A percentile compares a stretch with the other conserved stretches of the same genome.
Evolutionary conservation across 2,113 vertebrate species (phyloP).

Genomic region (Eidolon helvum): DNA sequence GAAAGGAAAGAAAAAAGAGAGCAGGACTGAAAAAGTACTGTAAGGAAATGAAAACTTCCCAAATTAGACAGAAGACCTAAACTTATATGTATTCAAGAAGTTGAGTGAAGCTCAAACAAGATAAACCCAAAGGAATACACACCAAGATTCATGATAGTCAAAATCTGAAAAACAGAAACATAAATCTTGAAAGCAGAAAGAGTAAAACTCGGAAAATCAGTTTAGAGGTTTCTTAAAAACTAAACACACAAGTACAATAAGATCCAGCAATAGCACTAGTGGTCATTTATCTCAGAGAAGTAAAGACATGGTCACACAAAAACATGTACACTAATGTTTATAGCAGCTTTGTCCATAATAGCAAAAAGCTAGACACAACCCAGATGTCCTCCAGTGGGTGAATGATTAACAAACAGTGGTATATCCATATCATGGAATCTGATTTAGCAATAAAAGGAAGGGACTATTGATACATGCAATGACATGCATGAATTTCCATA

Average conservation of each 20-base stretch:
- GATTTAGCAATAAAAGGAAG: background rate
- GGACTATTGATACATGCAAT: background rate
- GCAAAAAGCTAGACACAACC: background rate
- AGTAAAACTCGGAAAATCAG: background rate
- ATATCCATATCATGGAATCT: background rate
- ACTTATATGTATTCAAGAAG: background rate
- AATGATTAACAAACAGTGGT: background rate
- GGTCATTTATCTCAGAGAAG: background rate
- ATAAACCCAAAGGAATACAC: background rate
- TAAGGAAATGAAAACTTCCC: background rate
- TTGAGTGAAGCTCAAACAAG: background rate
- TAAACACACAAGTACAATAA: background rate
- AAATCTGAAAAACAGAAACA: background rate
- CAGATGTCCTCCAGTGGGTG: background rate
- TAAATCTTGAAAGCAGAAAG: background rate
- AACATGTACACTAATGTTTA: background rate
- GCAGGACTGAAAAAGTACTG: background rate
- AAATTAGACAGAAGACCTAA: background rate
- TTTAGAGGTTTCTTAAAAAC: background rate
- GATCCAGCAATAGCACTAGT: background rate
- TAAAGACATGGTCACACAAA: background rate
- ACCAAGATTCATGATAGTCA: background rate
- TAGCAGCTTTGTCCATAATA: background rate
- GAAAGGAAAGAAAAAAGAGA: background rate
- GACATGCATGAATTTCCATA: background rate